Conservation (phyloP, 1,140 invertebrate genomes). For the Chymomyza costata region DNA sequence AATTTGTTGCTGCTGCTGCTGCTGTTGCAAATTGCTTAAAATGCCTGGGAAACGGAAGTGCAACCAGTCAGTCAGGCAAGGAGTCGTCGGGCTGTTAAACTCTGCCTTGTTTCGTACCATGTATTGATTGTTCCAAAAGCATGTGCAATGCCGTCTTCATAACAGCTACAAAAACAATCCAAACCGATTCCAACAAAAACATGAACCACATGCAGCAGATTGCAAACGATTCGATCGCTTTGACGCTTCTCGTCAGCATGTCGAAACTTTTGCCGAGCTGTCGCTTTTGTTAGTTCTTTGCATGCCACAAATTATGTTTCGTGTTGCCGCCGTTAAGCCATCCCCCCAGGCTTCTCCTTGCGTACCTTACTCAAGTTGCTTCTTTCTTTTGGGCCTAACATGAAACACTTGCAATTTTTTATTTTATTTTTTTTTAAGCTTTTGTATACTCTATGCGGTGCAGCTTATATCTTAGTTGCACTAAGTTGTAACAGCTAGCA, state of each 20-base stretch:
- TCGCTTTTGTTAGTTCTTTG: constrained; percentile 68
- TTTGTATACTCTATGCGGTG: too few species aligned
- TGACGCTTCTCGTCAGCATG: constrained; percentile 64
- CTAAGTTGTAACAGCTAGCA: too few species aligned
- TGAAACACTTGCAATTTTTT: too few species aligned
- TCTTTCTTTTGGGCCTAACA: too few species aligned
- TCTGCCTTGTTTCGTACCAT: too few species aligned
- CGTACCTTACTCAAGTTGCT: constrained; percentile 21
- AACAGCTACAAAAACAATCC: neutral
- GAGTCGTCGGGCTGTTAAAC: too few species aligned
- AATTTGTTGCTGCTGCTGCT: constrained; percentile 65
- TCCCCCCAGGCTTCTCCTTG: neutral
- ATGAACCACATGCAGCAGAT: neutral
- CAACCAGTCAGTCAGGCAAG: constrained; percentile 64
- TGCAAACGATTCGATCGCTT: constrained; percentile 58
- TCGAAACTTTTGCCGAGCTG: constrained; percentile 50
- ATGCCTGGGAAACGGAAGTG: constrained; percentile 62
- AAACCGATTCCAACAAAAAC: too few species aligned
- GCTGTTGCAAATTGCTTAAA: constrained; percentile 65
- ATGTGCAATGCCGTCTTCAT: too few species aligned
- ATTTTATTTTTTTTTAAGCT: too few species aligned
- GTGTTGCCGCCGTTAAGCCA: constrained; percentile 1
- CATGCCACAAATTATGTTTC: constrained; percentile 68
- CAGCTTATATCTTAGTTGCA: too few species aligned
- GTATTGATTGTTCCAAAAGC: constrained; percentile 42